Percentiles rank a stretch among this genome's conserved stretches.
Evolutionary conservation across 2,113 vertebrate genomes (phyloP).

Genomic region (Gavialis gangeticus): DNA sequence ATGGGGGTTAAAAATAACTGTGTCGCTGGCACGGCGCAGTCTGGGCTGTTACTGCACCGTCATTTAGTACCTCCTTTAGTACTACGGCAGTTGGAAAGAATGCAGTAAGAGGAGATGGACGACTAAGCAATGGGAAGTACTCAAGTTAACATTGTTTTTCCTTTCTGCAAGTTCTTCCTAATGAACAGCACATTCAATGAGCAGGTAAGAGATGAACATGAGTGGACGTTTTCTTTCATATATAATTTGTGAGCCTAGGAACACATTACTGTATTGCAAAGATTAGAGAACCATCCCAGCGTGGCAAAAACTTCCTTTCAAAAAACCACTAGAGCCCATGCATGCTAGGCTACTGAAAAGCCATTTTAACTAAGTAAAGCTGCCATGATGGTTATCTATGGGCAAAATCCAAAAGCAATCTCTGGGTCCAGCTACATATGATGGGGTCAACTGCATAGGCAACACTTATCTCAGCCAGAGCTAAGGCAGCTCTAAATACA

Average conservation of each 20-base stretch:
- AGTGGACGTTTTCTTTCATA: not conserved
- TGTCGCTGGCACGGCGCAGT: no score
- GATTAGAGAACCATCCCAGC: not conserved
- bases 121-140: not conserved
- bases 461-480: slow-evolving; percentile 6
- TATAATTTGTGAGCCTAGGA: not conserved
- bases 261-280: not conserved
- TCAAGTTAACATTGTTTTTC: not conserved
- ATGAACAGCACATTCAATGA: not conserved
- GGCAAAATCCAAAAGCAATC: slow-evolving; percentile 40
- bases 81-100: not conserved
- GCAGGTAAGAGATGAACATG: not conserved
- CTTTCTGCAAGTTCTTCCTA: not conserved
- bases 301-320: not conserved
- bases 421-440: not conserved
- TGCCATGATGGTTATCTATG: not conserved
- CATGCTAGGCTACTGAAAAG: not conserved
- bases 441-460: not conserved
- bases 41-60: no score
- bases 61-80: no score
- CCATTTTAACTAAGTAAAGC: not conserved
- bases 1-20: no score
- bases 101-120: not conserved
- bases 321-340: not conserved
- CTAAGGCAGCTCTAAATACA: slow-evolving; percentile 28